Base-by-base conservation (phyloP, 2,888 invertebrate species). In the Coelopa pilipes region DNA sequence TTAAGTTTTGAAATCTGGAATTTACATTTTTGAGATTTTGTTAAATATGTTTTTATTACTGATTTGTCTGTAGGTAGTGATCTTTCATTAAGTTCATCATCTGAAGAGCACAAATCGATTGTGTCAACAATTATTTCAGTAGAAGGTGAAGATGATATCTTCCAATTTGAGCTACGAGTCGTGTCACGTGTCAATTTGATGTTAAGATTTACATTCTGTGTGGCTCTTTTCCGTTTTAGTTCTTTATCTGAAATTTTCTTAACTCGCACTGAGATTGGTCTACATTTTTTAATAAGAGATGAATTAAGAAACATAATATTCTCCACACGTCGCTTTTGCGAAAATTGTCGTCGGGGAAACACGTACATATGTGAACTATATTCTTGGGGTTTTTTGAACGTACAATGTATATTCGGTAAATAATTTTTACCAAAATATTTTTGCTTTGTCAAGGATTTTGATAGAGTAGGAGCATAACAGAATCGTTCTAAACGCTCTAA, bases 61-160 rank as follows among this genome's bases (percentile, higher is more conserved):
- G 34, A 34, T 4, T 34, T 34, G n/a, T n/a, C n/a, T n/a, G n/a
- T n/a, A n/a, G n/a, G n/a, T 34, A 34, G 34, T 34, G 34, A 34
- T 17, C 13, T n/a, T 17, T 50, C 49, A 46, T 82, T 81, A 17
- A 83, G 85, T 76, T 92, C 92, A 79, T 92, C 92, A 74, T 92
- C 92, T 1, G 92, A 89, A 10, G 89, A 92, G 85, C 92, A 92
- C 82, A 92, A 89, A 83, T 92, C 91, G 79, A 92, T 92, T 83
- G 91, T 90, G 78, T 88, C 88, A 82, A 91, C 90, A 87, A 87
- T 82, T 47, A 85, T 83, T 77, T 86, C 85, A n/a, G 77, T 81
- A 21, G 86, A 79, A 24, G 80, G 79, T 21, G 80, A 81, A 15
- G 86, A 83, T 13, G 86, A 85, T 76, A 86, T 86, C 76, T 86